Evolutionary conservation across 2,113 vertebrate species (phyloP), one percentile per base, ranked within the genome.

Genomic region (Gallinago paraguaiae): DNA sequence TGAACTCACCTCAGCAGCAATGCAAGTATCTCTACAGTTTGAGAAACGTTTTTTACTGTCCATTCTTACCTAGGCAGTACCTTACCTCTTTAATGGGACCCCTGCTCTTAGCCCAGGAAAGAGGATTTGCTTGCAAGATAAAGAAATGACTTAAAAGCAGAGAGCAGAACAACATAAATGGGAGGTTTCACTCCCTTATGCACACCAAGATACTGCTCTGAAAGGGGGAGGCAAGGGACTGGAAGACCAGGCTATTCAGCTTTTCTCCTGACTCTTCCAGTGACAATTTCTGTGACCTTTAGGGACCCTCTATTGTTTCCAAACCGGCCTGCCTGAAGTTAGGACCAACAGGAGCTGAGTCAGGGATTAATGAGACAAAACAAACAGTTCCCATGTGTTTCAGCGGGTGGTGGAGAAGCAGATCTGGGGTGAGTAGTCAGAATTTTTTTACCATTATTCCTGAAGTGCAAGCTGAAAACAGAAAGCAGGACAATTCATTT

Each of bases 61-160:
- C 50, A 1, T 56, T 82, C 51, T 71, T 51, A 48, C 1, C 3
- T 0, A 31, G 41, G 7, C 1, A 1, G 11, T 64, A 11, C 39
- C 25, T 70, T 39, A 28, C 19, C 15, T 90, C 15, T 78, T 57
- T 37, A 22, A 24, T n/a, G 56, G 22, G 43, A 60, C 37, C 13
- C 11, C 23, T 7, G 4, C 24, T 50, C 57, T 63, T 45, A 59
- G 51, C 50, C 41, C 68, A 16, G 63, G 45, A 82, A 78, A 81
- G 28, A 88, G 17, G 64, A 83, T 78, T 41, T 59, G 2, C 28
- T 75, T 39, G 30, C 27, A 59, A 41, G 92, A 82, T 51, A 43
- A 31, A 17, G 25, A 48, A 13, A 13, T 20, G 11, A 45, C 16
- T 48, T 77, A 53, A 81, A 90, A 48, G 9, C 61, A 53, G 75